Conservation (phyloP, 2,113 vertebrate species). For the Callochromis pleurospilus region DNA sequence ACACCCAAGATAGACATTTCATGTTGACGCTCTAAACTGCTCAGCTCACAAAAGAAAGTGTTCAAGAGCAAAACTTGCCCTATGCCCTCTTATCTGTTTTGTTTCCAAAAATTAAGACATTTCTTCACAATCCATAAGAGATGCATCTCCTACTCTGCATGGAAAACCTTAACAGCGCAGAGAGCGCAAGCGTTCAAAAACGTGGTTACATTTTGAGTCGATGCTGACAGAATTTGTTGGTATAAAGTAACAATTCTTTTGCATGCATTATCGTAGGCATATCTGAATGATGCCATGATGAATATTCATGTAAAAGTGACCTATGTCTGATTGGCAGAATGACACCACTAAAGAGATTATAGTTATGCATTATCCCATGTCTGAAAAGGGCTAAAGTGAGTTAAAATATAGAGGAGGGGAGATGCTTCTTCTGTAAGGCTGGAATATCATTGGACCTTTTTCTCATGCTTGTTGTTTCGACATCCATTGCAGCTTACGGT, state of each 20-base stretch:
- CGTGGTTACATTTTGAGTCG: background rate
- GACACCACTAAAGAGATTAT: background rate
- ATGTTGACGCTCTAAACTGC: background rate
- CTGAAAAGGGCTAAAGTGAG: background rate
- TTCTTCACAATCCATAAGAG: background rate
- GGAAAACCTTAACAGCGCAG: background rate
- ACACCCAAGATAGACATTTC: background rate
- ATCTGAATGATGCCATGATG: background rate
- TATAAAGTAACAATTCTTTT: background rate
- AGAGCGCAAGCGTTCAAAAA: background rate
- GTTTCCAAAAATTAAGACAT: background rate
- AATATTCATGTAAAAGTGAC: background rate
- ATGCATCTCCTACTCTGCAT: background rate
- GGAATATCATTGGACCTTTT: constrained; percentile 78
- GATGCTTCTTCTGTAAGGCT: constrained; percentile 97
- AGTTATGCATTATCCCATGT: background rate
- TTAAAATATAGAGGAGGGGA: constrained; percentile 25
- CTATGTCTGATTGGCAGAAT: background rate
- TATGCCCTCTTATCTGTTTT: background rate
- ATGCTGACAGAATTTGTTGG: background rate
- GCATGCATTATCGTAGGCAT: background rate
- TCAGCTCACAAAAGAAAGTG: background rate
- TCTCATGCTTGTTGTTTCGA: constrained; percentile 82
- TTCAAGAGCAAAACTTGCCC: background rate
- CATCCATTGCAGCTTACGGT: constrained; percentile 98